A percentile compares a stretch with the other conserved stretches of the same genome.
phyloP scores from a whole-genome alignment of 2,113 vertebrate species.

The Gnathonemus longibarbis region DNA sequence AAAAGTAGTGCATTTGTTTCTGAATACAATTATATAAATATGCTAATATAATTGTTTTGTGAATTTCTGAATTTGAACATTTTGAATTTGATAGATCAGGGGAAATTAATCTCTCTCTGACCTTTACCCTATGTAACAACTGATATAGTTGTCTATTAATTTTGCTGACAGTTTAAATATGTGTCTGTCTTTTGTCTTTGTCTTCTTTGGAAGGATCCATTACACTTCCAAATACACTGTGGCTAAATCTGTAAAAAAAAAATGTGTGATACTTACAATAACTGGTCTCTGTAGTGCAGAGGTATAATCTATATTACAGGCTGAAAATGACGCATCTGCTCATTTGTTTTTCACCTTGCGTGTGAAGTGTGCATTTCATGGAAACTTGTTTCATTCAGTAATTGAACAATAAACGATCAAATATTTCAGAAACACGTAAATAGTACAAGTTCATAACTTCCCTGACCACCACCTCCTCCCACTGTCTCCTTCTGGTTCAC shows the following conservation, averaged over 20 bases:
- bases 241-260: not conserved
- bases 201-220: not conserved
- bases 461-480: not conserved
- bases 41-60: not conserved
- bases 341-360: not conserved
- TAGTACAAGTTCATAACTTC: not conserved
- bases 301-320: not conserved
- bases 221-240: not conserved
- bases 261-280: not conserved
- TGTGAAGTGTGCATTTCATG: not conserved
- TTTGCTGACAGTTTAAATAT: not conserved
- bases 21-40: not conserved
- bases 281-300: not conserved
- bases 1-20: not conserved
- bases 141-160: not conserved
- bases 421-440: not conserved
- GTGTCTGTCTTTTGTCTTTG: not conserved
- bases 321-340: not conserved
- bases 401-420: not conserved
- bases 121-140: not conserved
- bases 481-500: not conserved
- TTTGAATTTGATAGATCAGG: not conserved
- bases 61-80: not conserved
- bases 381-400: not conserved
- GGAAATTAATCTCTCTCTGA: not conserved